Base-by-base conservation (phyloP, 2,888 invertebrate species). In the Eurytoma adleriae region DNA sequence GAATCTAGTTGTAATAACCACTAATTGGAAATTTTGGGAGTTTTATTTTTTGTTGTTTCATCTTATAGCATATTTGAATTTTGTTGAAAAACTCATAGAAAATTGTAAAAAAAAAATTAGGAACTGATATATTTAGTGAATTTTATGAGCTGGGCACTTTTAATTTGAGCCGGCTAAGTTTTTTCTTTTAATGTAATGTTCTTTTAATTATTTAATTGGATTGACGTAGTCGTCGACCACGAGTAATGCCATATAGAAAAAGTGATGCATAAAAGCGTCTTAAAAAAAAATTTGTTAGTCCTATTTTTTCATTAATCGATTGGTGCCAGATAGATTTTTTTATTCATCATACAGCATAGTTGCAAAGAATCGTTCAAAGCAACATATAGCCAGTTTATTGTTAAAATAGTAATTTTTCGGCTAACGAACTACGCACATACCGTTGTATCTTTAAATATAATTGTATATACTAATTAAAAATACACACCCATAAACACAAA, bases 341-440 rank as follows among this genome's bases (percentile, higher is more conserved):
- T n/a, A 66, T 77, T 68, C 68, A 80, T 50, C 48, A 81, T 74
- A 74, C 20, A 74, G 50, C n/a, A 48, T 80, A 80, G 61, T 66
- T 69, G 70, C 16, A 78, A 61, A 70, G 40, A 64, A 57, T 66
- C 50, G 40, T 74, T 73, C 48, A 10, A 67, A 59, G 66, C 73
- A 30, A 70, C 24, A 18, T 61, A 57, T 56, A 62, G 57, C 40
- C 74, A 56, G 40, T 78, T 74, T 75, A 74, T 74, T 74, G 74
- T 75, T 78, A 78, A 69, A 40, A 72, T 81, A 73, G 72, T 74
- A 62, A 48, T 67, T 40, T 40, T 70, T 62, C 61, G 67, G 70
- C 76, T 82, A 82, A 82, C 67, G 66, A 79, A 79, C 79, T 70
- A 77, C 71, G 77, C 79, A 82, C 78, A 76, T 67, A 74, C 61